Percentiles rank a stretch among this genome's conserved stretches.
These are phyloP conservation scores for Hyppa rectilinea DNA, from an alignment of 2,888 invertebrate species.

Conservation along the genomic window DNA sequence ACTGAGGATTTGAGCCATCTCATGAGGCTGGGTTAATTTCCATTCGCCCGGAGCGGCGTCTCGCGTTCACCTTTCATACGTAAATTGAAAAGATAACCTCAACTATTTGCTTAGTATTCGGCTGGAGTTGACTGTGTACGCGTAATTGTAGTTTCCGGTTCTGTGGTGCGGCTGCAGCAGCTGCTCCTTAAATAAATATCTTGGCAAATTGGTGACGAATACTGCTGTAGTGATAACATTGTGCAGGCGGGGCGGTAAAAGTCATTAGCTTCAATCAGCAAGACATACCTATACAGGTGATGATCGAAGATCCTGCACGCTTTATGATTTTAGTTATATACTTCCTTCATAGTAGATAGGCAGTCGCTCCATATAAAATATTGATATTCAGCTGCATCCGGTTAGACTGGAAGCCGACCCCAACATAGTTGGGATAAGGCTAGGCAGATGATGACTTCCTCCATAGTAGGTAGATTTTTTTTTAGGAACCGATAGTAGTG, in stretches of 20 bases:
- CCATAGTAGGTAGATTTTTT: no score
- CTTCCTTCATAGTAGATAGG: no score
- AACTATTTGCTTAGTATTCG: constrained; percentile 76
- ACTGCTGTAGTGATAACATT: not conserved
- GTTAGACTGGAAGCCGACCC: no score
- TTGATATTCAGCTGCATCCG: no score
- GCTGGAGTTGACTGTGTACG: constrained; percentile 53
- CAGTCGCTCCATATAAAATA: no score
- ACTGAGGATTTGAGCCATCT: constrained; percentile 80
- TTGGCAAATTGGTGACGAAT: constrained; percentile 25
- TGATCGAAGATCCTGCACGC: no score
- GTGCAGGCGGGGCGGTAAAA: not conserved
- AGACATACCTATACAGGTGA: not conserved
- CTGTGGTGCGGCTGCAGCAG: not conserved
- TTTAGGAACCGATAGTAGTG: no score
- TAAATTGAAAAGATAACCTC: constrained; percentile 83
- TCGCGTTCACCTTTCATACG: constrained; percentile 82
- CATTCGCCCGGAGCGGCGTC: constrained; percentile 84
- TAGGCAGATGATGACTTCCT: no score
- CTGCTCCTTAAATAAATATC: constrained; percentile 43
- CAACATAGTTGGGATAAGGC: no score
- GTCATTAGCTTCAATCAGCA: not conserved
- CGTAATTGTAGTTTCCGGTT: constrained; percentile 56
- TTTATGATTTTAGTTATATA: no score
- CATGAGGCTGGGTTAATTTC: constrained; percentile 87